Evolutionary conservation across 2,113 vertebrate species (phyloP).

Genomic region (Campylomormyrus tamandua): DNA sequence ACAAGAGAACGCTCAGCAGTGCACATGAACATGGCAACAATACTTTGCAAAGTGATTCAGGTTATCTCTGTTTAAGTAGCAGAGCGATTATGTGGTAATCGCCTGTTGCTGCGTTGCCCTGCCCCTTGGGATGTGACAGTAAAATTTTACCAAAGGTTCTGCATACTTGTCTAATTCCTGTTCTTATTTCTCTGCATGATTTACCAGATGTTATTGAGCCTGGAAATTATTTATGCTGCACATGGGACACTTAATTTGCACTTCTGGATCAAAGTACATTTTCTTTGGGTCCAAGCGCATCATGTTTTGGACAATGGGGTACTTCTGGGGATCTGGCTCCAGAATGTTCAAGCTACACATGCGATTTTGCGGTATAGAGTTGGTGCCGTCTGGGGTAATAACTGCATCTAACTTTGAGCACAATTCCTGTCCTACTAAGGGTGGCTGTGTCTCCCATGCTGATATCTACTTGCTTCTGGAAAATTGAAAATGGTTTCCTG

Average conservation of each 20-base stretch:
- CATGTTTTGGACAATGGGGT: background rate
- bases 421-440: background rate
- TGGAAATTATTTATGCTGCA: background rate
- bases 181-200: background rate
- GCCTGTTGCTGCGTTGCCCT: too few species aligned
- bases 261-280: background rate
- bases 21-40: too few species aligned
- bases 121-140: too few species aligned
- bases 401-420: background rate
- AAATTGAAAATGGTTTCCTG: background rate
- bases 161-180: background rate
- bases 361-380: background rate
- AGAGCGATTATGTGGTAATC: too few species aligned
- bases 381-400: background rate
- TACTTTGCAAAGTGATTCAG: too few species aligned
- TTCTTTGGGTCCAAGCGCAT: background rate
- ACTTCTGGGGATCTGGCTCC: background rate
- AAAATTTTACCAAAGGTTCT: background rate
- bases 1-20: too few species aligned
- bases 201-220: background rate
- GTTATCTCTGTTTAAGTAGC: too few species aligned
- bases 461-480: background rate
- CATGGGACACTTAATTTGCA: background rate
- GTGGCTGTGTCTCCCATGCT: background rate
- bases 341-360: background rate